Evolutionary conservation across 2,888 invertebrate genomes (phyloP).

Genomic region (Erpobdella octoculata): DNA sequence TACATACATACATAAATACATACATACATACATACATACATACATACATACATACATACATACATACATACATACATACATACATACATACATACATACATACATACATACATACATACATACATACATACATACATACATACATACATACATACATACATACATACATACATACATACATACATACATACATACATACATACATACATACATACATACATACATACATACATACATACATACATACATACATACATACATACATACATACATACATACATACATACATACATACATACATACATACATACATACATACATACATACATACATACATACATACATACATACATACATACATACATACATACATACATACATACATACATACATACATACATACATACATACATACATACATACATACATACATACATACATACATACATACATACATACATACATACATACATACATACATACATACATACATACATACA

Average conservation of each 20-base stretch:
- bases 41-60: background rate
- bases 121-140: constrained; percentile 1
- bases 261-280: constrained; percentile 22
- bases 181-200: constrained; percentile 29
- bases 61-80: background rate
- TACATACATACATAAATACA: too few relatives aligned
- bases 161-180: constrained; percentile 22
- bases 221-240: constrained; percentile 29
- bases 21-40: background rate
- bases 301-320: too few relatives aligned
- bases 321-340: background rate
- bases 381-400: too few relatives aligned
- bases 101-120: background rate
- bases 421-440: too few relatives aligned
- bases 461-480: too few relatives aligned
- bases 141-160: background rate
- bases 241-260: constrained; percentile 25
- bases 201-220: constrained; percentile 28
- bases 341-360: background rate
- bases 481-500: too few relatives aligned
- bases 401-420: too few relatives aligned
- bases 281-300: background rate
- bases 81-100: constrained; percentile 1
- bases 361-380: too few relatives aligned
- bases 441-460: too few relatives aligned